phyloP scores from a whole-genome alignment of 2,113 vertebrate genomes.

The Manacus vitellinus region DNA sequence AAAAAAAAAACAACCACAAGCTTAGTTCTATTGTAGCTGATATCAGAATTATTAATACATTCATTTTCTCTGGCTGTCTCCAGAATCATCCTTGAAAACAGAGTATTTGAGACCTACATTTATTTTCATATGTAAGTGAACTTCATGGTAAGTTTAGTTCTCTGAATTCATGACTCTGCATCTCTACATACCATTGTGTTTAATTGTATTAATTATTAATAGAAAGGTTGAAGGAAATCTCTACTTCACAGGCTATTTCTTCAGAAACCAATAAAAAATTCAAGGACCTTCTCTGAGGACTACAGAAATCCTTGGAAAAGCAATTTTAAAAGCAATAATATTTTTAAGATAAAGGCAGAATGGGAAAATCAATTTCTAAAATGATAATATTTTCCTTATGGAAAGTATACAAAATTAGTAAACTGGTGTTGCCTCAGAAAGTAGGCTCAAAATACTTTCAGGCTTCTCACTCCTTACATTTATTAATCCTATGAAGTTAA shows the following conservation, averaged over 20 bases:
- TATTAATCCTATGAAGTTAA: background rate
- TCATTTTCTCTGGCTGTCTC: background rate
- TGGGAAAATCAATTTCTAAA: slow-evolving; percentile 1
- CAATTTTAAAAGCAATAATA: slow-evolving; percentile 38
- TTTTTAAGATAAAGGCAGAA: slow-evolving; percentile 31
- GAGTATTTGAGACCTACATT: background rate
- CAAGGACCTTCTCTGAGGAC: background rate
- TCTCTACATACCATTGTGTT: background rate
- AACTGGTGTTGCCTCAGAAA: background rate
- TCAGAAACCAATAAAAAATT: background rate
- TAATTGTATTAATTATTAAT: background rate
- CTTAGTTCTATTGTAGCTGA: background rate
- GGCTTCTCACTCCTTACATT: background rate
- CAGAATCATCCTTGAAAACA: background rate
- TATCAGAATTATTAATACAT: background rate
- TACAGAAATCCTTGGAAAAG: background rate
- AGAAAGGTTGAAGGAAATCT: background rate
- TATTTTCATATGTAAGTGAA: background rate
- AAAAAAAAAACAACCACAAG: background rate
- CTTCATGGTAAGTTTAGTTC: background rate
- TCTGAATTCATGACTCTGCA: background rate
- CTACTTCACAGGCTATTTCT: background rate
- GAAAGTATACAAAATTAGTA: background rate
- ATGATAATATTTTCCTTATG: background rate
- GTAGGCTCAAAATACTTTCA: background rate